Evolutionary conservation across 2,113 vertebrate genomes (phyloP).

Genomic region (Platycercus adscitus): DNA sequence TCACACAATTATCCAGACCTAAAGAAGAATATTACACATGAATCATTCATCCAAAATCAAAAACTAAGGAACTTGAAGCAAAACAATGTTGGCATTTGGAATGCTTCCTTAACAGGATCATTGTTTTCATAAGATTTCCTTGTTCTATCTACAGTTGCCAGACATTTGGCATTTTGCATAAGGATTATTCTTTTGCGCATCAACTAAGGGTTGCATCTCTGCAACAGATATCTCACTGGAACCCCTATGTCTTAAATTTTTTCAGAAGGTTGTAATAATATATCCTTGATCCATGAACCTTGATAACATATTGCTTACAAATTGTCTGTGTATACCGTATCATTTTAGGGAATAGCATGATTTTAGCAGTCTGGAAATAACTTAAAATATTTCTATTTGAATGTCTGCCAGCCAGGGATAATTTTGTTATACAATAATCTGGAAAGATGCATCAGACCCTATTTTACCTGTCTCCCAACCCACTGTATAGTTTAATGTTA

Average conservation of each 20-base stretch:
- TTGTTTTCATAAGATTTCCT: background rate
- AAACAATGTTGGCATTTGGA: background rate
- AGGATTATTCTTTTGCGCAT: background rate
- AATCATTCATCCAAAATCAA: background rate
- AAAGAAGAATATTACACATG: background rate
- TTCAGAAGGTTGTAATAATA: background rate
- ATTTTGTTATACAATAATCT: background rate
- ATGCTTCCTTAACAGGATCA: background rate
- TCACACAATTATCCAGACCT: background rate
- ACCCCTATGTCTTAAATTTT: background rate
- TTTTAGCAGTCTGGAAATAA: background rate
- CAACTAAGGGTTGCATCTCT: background rate
- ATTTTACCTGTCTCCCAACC: background rate
- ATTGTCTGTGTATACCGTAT: background rate
- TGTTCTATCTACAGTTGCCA: background rate
- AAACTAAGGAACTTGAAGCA: background rate
- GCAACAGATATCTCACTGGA: background rate
- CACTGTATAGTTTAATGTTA: background rate
- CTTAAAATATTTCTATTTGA: slow-evolving; percentile 1
- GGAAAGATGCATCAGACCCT: background rate
- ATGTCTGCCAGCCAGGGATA: background rate
- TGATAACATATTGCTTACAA: background rate
- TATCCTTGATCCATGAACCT: background rate
- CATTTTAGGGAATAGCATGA: background rate
- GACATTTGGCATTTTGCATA: background rate